Conservation (phyloP, 2,888 invertebrate species). For the Harmothoe impar region DNA sequence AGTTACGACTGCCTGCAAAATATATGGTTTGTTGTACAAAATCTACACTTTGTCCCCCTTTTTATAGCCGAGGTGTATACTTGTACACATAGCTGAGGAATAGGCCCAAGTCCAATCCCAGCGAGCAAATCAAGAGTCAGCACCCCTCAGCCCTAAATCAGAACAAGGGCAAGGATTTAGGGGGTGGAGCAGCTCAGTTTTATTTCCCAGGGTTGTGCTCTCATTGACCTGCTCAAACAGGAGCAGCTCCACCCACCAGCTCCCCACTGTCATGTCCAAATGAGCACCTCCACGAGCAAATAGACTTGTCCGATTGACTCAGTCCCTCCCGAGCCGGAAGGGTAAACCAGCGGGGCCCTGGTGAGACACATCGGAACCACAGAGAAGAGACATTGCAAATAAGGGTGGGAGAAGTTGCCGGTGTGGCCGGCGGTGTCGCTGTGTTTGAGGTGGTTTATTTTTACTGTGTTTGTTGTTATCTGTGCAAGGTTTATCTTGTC, state of each 20-base stretch:
- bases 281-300: not conserved
- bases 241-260: not conserved
- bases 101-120: too few relatives aligned
- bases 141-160: too few relatives aligned
- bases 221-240: conserved; percentile 1
- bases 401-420: not conserved
- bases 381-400: not conserved
- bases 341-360: not conserved
- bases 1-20: too few relatives aligned
- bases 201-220: not conserved
- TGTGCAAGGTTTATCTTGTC: not conserved
- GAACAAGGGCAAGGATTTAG: too few relatives aligned
- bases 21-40: too few relatives aligned
- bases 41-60: too few relatives aligned
- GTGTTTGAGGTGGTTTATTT: conserved; percentile 22
- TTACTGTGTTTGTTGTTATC: not conserved
- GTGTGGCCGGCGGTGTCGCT: not conserved
- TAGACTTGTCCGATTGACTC: conserved; percentile 31
- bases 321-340: not conserved
- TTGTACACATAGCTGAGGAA: too few relatives aligned
- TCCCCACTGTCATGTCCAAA: not conserved
- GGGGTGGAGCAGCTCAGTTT: not conserved
- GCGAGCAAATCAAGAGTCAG: too few relatives aligned
- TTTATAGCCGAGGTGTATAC: too few relatives aligned
- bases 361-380: not conserved